Evolutionary conservation across 2,888 invertebrate genomes (phyloP), one percentile per base, ranked within the genome.

Genomic region (Hedya salicella): DNA sequence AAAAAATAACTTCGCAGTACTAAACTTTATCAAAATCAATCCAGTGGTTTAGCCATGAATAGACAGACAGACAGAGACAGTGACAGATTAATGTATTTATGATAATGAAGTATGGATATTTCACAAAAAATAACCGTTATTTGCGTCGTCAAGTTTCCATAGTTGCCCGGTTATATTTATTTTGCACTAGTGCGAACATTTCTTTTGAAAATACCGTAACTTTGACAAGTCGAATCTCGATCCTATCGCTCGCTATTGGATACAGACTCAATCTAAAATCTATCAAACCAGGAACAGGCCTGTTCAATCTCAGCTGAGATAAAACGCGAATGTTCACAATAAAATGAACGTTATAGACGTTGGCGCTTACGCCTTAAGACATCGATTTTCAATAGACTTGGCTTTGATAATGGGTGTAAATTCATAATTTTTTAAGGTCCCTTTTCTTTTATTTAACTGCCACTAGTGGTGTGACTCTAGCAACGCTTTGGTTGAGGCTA

Each of bases 221-320:
- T 46, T 48, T 48, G 48, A 48, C 19, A 52, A 19, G 42, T 61
- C 19, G 40, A 30, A 44, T 14, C 32, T 32, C 19, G 40, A 30
- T 52, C 19, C 32, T 32, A 44, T 62, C 61, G 39, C 49, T 44
- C 17, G 61, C 42, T 42, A 62, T 52, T 52, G 61, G 52, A n/a
- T 44, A 44, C 61, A 32, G 56, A 52, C 61, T 52, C 52, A 62
- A 62, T 62, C 61, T 52, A 19, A 42, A 52, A 62, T 62, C 61
- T 62, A 62, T 62, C 61, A 17, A 52, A 62, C 50, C 21, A n/a
- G 61, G 19, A 32, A 62, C 19, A 49, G 6, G 49, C 30, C 52
- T 50, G 50, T 61, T 36, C 44, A 52, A 62, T 52, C 42, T 32
- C 16, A 21, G 32, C 19, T 32, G 9, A 44, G 44, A 62, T 52